phyloP scores from a whole-genome alignment of 2,113 vertebrate genomes.

The Dascyllus trimaculatus region DNA sequence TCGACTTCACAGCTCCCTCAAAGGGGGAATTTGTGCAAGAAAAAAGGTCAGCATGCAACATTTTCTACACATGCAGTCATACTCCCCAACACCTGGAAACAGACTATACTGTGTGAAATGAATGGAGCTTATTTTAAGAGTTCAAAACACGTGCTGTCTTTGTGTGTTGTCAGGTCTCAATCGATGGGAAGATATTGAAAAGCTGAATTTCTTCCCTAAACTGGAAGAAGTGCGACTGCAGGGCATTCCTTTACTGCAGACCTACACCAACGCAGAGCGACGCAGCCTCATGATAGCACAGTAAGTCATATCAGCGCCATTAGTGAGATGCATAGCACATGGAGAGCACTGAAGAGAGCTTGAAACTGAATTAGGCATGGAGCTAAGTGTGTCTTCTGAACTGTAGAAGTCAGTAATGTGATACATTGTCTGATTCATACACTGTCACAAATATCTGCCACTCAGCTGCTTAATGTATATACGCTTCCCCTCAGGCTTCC shows the following conservation, averaged over 20 bases:
- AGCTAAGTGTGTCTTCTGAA: neutral
- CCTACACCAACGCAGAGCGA: conserved; percentile 92
- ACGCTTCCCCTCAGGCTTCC: conserved; percentile 87
- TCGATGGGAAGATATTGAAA: conserved; percentile 97
- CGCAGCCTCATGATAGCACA: conserved; percentile 94
- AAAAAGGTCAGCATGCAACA: no score
- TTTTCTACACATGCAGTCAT: no score
- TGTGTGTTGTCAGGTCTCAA: conserved; percentile 88
- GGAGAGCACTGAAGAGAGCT: neutral
- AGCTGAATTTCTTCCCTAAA: conserved; percentile 95
- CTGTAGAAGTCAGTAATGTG: neutral
- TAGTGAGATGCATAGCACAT: neutral
- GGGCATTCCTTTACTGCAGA: conserved; percentile 95
- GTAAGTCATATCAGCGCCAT: conserved; percentile 71
- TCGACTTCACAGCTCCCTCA: no score
- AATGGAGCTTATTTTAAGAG: neutral
- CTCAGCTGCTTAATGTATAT: neutral
- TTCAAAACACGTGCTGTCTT: neutral
- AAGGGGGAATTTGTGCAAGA: no score
- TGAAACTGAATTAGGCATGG: neutral
- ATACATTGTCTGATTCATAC: neutral
- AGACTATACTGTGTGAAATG: neutral
- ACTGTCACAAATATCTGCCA: neutral
- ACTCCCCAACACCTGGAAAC: neutral
- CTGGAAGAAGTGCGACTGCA: conserved; percentile 95